Evolutionary conservation across 2,888 invertebrate genomes (phyloP), one percentile per base, ranked within the genome.

Genomic region (Melanostoma scalare): DNA sequence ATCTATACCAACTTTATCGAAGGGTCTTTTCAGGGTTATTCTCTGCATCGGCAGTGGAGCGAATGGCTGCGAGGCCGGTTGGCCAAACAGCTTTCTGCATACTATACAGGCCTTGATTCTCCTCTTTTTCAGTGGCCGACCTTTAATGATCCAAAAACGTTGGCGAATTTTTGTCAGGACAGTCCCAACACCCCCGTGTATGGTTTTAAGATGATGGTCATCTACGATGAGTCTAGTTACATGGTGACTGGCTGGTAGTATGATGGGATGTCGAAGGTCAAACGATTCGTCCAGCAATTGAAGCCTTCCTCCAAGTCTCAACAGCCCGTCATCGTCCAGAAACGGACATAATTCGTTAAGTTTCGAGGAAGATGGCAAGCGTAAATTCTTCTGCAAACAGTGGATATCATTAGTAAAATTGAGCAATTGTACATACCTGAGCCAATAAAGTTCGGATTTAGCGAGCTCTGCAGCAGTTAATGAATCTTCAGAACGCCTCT

Each of bases 81-180:
- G 9, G 5, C 71, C 71, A 52, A 52, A 65, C 6, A 65, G 30
- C n/a, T 8, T 40, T 8, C 31, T 52, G 10, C 55, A 69, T 35
- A 48, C 30, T 4, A 44, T 40, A 20, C 50, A 56, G 31, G n/a
- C 6, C 33, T 71, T 35, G 31, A 40, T n/a, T 1, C 55, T 0
- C 42, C 33, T 68, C 6, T 69, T 53, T 4, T 36, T 6, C 4
- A 56, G 30, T 10, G 61, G 68, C 20, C 69, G 60, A 2, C 9
- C 9, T 20, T 36, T 60, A 10, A 69, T 30, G 31, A 69, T 76
- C 76, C 69, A 69, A 56, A 61, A 69, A 8, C 42, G n/a, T 56
- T 75, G 42, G 10, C 68, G 48, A 3, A 73, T 10, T 31, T 60
- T 52, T 2, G 35, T 30, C 30, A 68, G 10, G 2, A 68, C 44